Evolutionary conservation across 2,888 invertebrate genomes (phyloP).

Genomic region (Geotrupes spiniger): DNA sequence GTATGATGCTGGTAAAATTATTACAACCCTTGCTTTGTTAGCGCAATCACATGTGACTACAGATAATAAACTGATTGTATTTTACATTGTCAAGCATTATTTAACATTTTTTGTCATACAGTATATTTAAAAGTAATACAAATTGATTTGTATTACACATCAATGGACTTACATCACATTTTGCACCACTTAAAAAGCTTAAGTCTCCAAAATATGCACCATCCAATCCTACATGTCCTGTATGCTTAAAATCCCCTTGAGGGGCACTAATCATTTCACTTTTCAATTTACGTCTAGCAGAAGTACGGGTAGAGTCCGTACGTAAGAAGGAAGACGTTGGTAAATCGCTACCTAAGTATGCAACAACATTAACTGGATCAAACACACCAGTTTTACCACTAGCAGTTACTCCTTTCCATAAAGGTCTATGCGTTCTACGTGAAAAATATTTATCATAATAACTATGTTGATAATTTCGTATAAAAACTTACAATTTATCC

Average conservation of each 20-base stretch:
- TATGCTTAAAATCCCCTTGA: slow-evolving; percentile 95
- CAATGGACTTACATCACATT: slow-evolving; percentile 43
- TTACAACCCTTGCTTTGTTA: too few species aligned
- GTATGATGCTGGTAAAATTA: too few species aligned
- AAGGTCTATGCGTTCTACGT: slow-evolving; percentile 57
- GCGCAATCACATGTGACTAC: too few species aligned
- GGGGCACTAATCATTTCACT: slow-evolving; percentile 96
- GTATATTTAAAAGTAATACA: neutral
- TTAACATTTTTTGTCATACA: neutral
- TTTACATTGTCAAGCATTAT: slow-evolving; percentile 1
- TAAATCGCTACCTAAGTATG: slow-evolving; percentile 77
- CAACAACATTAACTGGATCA: slow-evolving; percentile 84
- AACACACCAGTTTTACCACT: slow-evolving; percentile 93
- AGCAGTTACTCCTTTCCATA: slow-evolving; percentile 90
- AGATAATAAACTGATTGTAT: too few species aligned
- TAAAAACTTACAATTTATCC: slow-evolving; percentile 65
- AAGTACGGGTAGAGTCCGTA: slow-evolving; percentile 56
- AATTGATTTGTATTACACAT: too few species aligned
- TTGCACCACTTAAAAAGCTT: slow-evolving; percentile 64
- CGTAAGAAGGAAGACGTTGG: slow-evolving; percentile 57
- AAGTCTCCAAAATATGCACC: slow-evolving; percentile 97
- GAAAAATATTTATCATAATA: slow-evolving; percentile 22
- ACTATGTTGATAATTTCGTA: neutral
- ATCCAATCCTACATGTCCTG: slow-evolving; percentile 91
- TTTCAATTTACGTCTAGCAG: slow-evolving; percentile 63